Percentiles rank a stretch among this genome's conserved stretches.
Evolutionary conservation across 2,888 invertebrate genomes (phyloP).

Genomic region (Pyrgus malvae): DNA sequence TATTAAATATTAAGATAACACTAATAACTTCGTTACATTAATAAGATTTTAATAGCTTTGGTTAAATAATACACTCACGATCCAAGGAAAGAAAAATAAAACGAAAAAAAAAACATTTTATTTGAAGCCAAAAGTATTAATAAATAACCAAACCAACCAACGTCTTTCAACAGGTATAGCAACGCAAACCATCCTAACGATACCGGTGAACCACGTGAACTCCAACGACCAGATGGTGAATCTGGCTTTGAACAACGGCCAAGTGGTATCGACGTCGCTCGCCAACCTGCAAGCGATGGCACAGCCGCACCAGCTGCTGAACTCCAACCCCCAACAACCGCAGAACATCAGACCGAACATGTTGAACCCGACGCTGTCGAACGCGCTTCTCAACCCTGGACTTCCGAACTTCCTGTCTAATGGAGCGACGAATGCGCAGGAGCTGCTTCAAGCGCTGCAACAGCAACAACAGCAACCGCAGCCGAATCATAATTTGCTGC

Average conservation of each 20-base stretch:
- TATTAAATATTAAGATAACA: no score
- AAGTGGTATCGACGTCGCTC: conserved; percentile 91
- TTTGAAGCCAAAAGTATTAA: no score
- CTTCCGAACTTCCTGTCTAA: conserved; percentile 88
- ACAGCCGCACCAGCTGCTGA: conserved; percentile 85
- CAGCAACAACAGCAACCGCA: conserved; percentile 84
- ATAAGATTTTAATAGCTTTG: no score
- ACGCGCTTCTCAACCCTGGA: conserved; percentile 86
- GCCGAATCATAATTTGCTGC: conserved; percentile 70
- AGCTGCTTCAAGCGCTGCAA: conserved; percentile 87
- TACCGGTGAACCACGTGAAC: conserved; percentile 95
- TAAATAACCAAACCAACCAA: neutral
- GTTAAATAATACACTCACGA: no score
- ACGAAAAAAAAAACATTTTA: no score
- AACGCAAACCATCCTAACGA: conserved; percentile 97
- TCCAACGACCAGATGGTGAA: conserved; percentile 88
- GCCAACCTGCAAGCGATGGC: conserved; percentile 90
- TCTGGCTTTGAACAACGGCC: conserved; percentile 91
- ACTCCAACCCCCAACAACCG: conserved; percentile 80
- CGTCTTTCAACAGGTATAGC: conserved; percentile 87
- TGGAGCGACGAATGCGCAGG: conserved; percentile 86
- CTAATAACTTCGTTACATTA: no score
- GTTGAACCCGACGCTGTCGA: conserved; percentile 84
- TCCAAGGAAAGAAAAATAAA: no score
- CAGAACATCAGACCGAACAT: conserved; percentile 72